phyloP scores from a whole-genome alignment of 2,888 invertebrate genomes.

The Hirtodrosophila cameraria region DNA sequence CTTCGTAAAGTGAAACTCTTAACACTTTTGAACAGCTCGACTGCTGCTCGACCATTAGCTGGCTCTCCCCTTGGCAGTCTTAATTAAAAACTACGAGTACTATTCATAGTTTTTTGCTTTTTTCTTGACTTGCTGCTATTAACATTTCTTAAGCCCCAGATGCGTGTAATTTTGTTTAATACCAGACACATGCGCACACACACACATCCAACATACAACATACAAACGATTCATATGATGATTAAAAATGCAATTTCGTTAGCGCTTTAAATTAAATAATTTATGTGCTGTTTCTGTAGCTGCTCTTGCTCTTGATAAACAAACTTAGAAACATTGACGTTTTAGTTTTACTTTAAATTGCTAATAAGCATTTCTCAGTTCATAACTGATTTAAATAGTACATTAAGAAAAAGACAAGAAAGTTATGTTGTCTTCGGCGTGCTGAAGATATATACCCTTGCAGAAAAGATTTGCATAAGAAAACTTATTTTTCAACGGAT shows the following conservation, averaged over 20 bases:
- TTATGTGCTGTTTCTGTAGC: too few relatives aligned
- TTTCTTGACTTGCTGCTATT: conserved; percentile 16
- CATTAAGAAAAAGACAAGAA: too few relatives aligned
- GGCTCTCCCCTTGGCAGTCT: conserved; percentile 38
- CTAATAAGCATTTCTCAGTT: not conserved
- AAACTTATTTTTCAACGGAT: too few relatives aligned
- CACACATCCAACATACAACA: conserved; percentile 9
- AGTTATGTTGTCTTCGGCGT: too few relatives aligned
- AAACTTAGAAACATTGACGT: not conserved
- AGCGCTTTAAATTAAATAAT: conserved; percentile 47
- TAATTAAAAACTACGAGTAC: conserved; percentile 69
- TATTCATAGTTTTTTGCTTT: conserved; percentile 42
- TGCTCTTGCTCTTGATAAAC: conserved; percentile 1
- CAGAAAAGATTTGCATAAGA: too few relatives aligned
- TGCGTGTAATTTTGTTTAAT: conserved; percentile 67
- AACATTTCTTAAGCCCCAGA: conserved; percentile 56
- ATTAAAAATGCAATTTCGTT: conserved; percentile 72
- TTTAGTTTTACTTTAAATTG: conserved; percentile 1
- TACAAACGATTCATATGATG: conserved; percentile 28
- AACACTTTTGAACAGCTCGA: conserved; percentile 56
- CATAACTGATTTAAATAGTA: conserved; percentile 13
- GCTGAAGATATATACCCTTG: too few relatives aligned
- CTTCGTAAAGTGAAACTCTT: conserved; percentile 61
- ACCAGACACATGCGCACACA: conserved; percentile 24
- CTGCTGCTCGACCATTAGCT: conserved; percentile 54